Conservation (phyloP, 1,140 invertebrate species). For the Hyphantria cunea region DNA sequence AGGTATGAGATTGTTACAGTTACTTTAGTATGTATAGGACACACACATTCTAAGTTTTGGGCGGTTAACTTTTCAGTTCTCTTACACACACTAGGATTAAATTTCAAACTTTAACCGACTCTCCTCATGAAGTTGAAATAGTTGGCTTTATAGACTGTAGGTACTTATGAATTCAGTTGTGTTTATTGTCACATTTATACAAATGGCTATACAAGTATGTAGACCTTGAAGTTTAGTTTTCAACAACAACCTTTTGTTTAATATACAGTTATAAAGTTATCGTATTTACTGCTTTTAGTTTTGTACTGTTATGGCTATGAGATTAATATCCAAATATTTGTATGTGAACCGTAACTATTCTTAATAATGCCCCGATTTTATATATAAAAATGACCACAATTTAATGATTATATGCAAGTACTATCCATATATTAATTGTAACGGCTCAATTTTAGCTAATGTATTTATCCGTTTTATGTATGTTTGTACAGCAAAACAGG, state of each 20-base stretch:
- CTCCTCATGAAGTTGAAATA: slow-evolving; percentile 66
- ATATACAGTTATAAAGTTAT: neutral
- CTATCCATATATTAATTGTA: too few relatives aligned
- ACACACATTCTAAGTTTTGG: slow-evolving; percentile 57
- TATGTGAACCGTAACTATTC: too few relatives aligned
- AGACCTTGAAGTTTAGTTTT: neutral
- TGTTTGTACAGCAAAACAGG: too few relatives aligned
- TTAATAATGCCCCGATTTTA: too few relatives aligned
- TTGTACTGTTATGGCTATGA: neutral
- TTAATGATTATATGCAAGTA: too few relatives aligned
- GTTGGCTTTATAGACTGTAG: slow-evolving; percentile 55
- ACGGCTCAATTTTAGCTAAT: too few relatives aligned
- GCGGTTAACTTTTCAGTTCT: slow-evolving; percentile 72
- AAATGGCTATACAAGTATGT: slow-evolving; percentile 4
- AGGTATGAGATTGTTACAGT: too few relatives aligned
- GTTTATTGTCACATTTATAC: slow-evolving; percentile 22
- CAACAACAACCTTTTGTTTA: neutral
- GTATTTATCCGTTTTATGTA: too few relatives aligned
- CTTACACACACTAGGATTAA: slow-evolving; percentile 68
- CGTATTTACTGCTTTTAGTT: neutral
- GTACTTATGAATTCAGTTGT: slow-evolving; percentile 25
- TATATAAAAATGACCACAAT: too few relatives aligned
- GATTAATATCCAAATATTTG: too few relatives aligned
- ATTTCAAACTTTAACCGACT: slow-evolving; percentile 67
- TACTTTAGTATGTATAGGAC: too few relatives aligned